phyloP scores from a whole-genome alignment of 2,113 vertebrate species.

The Polypterus bichir region DNA sequence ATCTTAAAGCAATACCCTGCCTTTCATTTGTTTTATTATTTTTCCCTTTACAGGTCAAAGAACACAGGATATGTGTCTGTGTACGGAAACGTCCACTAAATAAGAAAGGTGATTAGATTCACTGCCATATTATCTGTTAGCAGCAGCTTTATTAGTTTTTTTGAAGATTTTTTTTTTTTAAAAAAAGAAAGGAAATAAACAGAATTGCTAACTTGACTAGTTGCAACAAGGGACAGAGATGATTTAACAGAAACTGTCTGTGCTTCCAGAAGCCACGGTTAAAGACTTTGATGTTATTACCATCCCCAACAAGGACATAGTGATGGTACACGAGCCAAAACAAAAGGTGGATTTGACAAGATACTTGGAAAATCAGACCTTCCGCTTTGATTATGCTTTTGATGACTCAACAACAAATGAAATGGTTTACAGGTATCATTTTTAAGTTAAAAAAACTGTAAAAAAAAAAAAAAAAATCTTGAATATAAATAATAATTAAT shows the following conservation, averaged over 20 bases:
- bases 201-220: too few species aligned
- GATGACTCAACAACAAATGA: slow-evolving; percentile 90
- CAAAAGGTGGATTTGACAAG: slow-evolving; percentile 96
- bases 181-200: neutral
- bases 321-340: slow-evolving; percentile 97
- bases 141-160: too few species aligned
- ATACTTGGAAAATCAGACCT: slow-evolving; percentile 95
- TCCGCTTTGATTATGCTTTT: slow-evolving; percentile 93
- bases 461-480: too few species aligned
- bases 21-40: too few species aligned
- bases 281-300: slow-evolving; percentile 97
- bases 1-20: too few species aligned
- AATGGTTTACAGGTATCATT: slow-evolving; percentile 89
- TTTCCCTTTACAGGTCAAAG: slow-evolving; percentile 71
- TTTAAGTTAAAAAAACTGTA: too few species aligned
- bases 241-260: neutral
- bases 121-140: too few species aligned
- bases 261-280: slow-evolving; percentile 62
- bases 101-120: slow-evolving; percentile 70
- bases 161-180: too few species aligned
- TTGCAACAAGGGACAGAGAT: slow-evolving; percentile 6
- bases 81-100: slow-evolving; percentile 91
- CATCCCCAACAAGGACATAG: slow-evolving; percentile 95
- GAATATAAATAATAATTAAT: too few species aligned
- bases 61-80: slow-evolving; percentile 95